A percentile compares a stretch with the other conserved stretches of the same genome.
Conservation (phyloP, 2,888 invertebrate genomes). For the Drosophila melanocephala region DNA sequence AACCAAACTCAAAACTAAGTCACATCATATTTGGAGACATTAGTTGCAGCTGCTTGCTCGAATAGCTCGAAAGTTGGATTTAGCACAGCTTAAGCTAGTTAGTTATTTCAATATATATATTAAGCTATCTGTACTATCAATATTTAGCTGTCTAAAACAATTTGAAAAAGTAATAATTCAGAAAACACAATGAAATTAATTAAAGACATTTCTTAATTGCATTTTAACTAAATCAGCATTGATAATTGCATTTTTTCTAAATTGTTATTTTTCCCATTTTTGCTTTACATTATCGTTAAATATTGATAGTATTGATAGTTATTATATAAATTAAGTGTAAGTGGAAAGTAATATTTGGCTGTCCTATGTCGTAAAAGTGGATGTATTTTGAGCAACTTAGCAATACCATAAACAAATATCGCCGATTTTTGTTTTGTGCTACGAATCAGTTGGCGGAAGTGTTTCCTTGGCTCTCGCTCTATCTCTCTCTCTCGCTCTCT, state of each 20-base stretch:
- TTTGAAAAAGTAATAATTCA: background rate
- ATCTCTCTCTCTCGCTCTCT: background rate
- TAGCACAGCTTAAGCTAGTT: background rate
- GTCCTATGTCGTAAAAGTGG: background rate
- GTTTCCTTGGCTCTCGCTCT: background rate
- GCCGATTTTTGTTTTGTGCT: background rate
- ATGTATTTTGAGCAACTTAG: background rate
- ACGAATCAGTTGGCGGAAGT: background rate
- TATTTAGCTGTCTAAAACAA: background rate
- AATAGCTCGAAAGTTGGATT: background rate
- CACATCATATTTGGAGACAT: background rate
- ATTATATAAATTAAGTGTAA: background rate
- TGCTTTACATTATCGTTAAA: background rate
- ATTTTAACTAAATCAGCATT: background rate
- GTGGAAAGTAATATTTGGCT: background rate
- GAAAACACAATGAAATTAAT: background rate
- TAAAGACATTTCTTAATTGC: background rate
- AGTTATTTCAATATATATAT: background rate
- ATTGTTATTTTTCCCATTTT: background rate
- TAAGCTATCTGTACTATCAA: background rate
- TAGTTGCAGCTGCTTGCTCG: background rate
- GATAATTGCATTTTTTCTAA: background rate
- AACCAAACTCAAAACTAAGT: background rate
- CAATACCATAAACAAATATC: background rate
- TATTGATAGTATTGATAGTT: background rate